These are phyloP conservation scores for Tenthredo livida DNA, from an alignment of 2,888 invertebrate genomes.

Conservation along the genomic window DNA sequence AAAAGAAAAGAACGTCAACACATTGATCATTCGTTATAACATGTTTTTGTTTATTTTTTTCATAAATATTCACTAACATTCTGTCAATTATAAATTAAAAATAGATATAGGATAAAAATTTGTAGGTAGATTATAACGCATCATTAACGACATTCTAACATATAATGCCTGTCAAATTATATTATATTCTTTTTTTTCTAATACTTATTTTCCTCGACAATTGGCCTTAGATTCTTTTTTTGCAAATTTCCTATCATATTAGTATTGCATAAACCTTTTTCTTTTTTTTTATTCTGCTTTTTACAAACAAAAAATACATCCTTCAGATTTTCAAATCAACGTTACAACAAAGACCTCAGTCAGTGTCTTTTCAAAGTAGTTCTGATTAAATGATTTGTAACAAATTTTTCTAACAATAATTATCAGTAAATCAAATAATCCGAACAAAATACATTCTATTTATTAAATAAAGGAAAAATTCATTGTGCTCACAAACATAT, in stretches of 20 bases:
- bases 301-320: neutral
- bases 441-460: conserved; percentile 5
- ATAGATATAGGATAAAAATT: conserved; percentile 43
- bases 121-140: conserved; percentile 38
- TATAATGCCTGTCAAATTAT: conserved; percentile 18
- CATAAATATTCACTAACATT: conserved; percentile 53
- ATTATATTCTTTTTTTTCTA: conserved; percentile 18
- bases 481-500: conserved; percentile 23
- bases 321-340: neutral
- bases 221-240: conserved; percentile 7
- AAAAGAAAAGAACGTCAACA: neutral
- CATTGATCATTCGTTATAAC: conserved; percentile 9
- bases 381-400: neutral
- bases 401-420: conserved; percentile 4
- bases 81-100: conserved; percentile 53
- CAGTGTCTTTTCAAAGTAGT: conserved; percentile 20
- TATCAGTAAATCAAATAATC: neutral
- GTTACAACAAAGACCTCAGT: conserved; percentile 17
- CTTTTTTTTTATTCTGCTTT: neutral
- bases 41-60: conserved; percentile 13
- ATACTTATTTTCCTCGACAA: conserved; percentile 22
- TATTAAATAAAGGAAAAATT: conserved; percentile 24
- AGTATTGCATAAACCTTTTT: neutral
- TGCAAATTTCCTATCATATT: neutral
- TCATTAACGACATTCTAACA: conserved; percentile 11